A percentile compares a stretch with the other conserved stretches of the same genome.
Conservation (phyloP, 37 sponge, comb jelly and placozoan species). For the Theonella swinhoei region DNA sequence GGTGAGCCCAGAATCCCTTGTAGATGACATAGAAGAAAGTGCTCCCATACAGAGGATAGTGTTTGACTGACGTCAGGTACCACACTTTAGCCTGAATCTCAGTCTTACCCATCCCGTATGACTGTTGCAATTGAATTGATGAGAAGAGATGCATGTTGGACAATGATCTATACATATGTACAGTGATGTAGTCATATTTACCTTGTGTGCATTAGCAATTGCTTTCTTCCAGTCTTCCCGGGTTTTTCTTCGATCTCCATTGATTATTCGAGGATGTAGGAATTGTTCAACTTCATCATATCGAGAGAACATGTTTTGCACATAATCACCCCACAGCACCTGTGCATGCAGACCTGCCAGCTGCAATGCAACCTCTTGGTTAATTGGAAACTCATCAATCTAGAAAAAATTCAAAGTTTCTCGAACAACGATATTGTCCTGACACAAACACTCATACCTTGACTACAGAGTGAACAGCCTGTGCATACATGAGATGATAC, state of each 20-base stretch:
- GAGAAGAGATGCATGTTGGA: not conserved
- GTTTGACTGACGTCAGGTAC: conserved; percentile 95
- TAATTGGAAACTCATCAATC: conserved; percentile 94
- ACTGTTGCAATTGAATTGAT: too few species aligned
- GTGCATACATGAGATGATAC: conserved; percentile 96
- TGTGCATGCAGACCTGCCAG: conserved; percentile 93
- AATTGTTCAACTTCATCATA: conserved; percentile 77
- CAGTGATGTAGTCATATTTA: conserved; percentile 23
- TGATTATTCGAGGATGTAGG: conserved; percentile 69
- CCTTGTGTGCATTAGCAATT: conserved; percentile 89
- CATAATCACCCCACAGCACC: conserved; percentile 86
- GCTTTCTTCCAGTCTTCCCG: conserved; percentile 77
- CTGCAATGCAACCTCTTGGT: conserved; percentile 88
- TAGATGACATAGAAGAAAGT: conserved; percentile 85
- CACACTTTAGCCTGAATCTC: conserved; percentile 95
- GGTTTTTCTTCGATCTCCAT: conserved; percentile 39
- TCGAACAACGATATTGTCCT: not conserved
- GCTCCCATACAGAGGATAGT: conserved; percentile 92
- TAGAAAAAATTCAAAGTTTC: conserved; percentile 4
- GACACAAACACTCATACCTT: conserved; percentile 66
- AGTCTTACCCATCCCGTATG: conserved; percentile 90
- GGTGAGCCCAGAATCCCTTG: conserved; percentile 98
- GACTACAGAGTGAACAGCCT: conserved; percentile 91
- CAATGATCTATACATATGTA: not conserved
- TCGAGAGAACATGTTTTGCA: conserved; percentile 26